Base-by-base conservation (phyloP, 2,797 vertebrate species). In the Aplochiton taeniatus region DNA sequence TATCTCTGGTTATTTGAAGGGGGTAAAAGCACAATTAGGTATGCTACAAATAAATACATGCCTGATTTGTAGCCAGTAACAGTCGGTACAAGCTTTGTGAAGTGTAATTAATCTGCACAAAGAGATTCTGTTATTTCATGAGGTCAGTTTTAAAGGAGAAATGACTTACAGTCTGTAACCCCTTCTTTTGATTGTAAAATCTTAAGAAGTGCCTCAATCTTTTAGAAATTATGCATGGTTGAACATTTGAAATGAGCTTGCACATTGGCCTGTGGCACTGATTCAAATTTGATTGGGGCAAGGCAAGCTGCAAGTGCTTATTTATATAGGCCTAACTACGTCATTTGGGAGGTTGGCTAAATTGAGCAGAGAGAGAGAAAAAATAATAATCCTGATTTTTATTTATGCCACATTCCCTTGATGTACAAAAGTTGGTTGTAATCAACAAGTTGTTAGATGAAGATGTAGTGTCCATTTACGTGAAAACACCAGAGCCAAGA, bases 241-340 rank as follows among this genome's bases (percentile, higher is more conserved):
- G 94, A 95, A 93, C 95, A 96, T 96, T 94, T 93, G 93, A 96
- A 96, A 96, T 94, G 94, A 95, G 94, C 86, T 95, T 92, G 92
- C 93, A 89, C 91, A 92, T 93, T 88, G 91, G 91, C 95, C 94
- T 63, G 81, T 81, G 96, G 96, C 94, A 83, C 83, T 91, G 94
- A 95, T 95, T 94, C 93, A 94, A 93, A 93, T 93, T 93, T 93
- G 95, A 96, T 93, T 94, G 95, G 94, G 94, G 93, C 92, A 94
- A 94, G 93, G 92, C 94, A 93, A 93, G 85, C 93, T 94, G 91
- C 93, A 92, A 94, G 93, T 93, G 94, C 94, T 95, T 95, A 94
- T 95, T 96, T 91, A 86, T 93, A 91, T n/a, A n/a, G n/a, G n/a
- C n/a, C 31, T 92, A 87, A 83, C 86, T 73, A 94, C 92, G 92